A percentile compares a stretch with the other conserved stretches of the same genome.
Conservation (phyloP, 2,113 vertebrate genomes). For the Tinamus guttatus region DNA sequence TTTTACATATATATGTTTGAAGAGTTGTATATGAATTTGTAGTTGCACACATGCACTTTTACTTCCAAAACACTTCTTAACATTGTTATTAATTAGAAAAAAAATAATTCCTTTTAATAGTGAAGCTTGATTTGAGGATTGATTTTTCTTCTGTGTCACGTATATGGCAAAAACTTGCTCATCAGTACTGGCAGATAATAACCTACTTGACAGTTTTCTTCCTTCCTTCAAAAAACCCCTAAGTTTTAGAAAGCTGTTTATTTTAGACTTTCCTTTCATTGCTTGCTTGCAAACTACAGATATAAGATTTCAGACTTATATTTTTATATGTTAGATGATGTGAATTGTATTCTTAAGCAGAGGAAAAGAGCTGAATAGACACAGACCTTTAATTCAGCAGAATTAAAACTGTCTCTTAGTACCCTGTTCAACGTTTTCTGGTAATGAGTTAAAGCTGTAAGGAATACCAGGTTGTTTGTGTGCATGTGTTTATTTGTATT, state of each 20-base stretch:
- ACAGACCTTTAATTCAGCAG: neutral
- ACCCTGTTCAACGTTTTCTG: neutral
- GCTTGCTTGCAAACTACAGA: neutral
- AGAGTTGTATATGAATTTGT: neutral
- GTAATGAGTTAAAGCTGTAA: neutral
- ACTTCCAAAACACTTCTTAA: neutral
- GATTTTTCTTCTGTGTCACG: neutral
- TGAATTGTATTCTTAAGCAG: neutral
- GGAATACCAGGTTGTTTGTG: neutral
- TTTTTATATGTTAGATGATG: neutral
- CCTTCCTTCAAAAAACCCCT: neutral
- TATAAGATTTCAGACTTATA: neutral
- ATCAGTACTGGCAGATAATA: neutral
- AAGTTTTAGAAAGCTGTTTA: neutral
- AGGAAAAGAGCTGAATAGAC: neutral
- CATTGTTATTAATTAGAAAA: neutral
- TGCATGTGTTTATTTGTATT: too few species aligned
- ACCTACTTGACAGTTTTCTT: neutral
- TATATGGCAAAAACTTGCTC: neutral
- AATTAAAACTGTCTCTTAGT: neutral
- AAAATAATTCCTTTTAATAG: neutral
- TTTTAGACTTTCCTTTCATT: neutral
- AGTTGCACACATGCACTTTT: neutral
- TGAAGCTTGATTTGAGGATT: neutral
- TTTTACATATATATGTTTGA: too few species aligned